Conservation (phyloP, 2,113 vertebrate species). For the Eclectus roratus region DNA sequence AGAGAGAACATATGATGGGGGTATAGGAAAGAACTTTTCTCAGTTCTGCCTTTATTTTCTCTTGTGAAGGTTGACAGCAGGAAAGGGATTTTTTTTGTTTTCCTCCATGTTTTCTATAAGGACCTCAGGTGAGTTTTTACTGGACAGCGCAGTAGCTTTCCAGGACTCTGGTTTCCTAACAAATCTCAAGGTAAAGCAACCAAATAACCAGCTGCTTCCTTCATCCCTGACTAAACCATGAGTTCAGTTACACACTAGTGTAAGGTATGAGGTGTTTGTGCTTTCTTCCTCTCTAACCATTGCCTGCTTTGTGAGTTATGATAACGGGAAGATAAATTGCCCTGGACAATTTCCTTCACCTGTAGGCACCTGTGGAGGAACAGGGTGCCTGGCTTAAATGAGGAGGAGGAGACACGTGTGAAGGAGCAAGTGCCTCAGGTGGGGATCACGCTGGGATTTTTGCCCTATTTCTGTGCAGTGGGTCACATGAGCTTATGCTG, state of each 20-base stretch:
- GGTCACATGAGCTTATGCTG: background rate
- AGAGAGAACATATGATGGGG: background rate
- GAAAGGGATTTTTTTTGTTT: background rate
- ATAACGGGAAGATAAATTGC: background rate
- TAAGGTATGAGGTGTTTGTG: background rate
- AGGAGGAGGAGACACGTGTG: background rate
- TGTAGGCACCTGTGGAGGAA: background rate
- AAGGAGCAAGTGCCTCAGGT: background rate
- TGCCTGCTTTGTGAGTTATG: background rate
- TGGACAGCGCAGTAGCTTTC: background rate
- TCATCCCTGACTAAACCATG: background rate
- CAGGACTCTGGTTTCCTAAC: background rate
- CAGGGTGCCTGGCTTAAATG: background rate
- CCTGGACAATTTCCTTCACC: background rate
- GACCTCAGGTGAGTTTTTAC: background rate
- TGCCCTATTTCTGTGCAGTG: background rate
- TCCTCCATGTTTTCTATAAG: background rate
- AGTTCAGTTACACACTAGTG: background rate
- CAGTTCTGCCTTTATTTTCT: background rate
- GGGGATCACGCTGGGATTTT: background rate
- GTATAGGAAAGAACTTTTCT: background rate
- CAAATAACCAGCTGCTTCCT: background rate
- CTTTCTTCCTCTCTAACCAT: background rate
- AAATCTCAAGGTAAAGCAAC: background rate
- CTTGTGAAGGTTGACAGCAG: background rate